Evolutionary conservation across 2,888 invertebrate genomes (phyloP).

Genomic region (Homarus gammarus): DNA sequence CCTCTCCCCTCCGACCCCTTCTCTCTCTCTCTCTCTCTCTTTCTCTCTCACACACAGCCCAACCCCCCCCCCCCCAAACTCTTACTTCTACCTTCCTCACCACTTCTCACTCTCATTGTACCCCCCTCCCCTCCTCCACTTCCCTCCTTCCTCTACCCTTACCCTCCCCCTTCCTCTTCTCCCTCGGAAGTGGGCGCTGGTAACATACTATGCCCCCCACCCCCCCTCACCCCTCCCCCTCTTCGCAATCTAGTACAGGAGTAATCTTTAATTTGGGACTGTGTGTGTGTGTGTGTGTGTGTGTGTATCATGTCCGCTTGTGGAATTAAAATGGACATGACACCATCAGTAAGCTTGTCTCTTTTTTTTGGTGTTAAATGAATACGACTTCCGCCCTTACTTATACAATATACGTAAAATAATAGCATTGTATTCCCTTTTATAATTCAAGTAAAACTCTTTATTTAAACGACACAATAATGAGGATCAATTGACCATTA

Average conservation of each 20-base stretch:
- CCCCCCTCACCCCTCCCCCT: neutral
- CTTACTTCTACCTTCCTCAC: neutral
- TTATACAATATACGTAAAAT: too few relatives aligned
- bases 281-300: conserved; percentile 3
- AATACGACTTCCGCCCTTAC: too few relatives aligned
- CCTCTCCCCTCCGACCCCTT: neutral
- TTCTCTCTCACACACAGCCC: too few relatives aligned
- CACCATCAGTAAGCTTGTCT: too few relatives aligned
- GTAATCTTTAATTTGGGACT: conserved; percentile 4
- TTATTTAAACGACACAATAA: too few relatives aligned
- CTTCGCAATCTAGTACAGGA: neutral
- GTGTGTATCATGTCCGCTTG: too few relatives aligned
- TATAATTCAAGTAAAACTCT: too few relatives aligned
- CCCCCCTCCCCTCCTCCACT: neutral
- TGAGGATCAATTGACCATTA: too few relatives aligned
- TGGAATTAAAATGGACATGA: too few relatives aligned
- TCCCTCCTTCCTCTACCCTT: neutral
- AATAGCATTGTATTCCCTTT: too few relatives aligned
- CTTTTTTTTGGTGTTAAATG: too few relatives aligned
- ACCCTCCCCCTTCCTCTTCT: neutral
- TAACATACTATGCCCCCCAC: neutral
- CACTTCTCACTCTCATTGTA: neutral
- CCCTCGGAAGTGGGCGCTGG: neutral
- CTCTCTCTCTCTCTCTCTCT: neutral
- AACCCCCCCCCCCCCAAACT: too few relatives aligned